Evolutionary conservation across 2,888 invertebrate genomes (phyloP), one percentile per base, ranked within the genome.

Genomic region (Xiphydria camelus): DNA sequence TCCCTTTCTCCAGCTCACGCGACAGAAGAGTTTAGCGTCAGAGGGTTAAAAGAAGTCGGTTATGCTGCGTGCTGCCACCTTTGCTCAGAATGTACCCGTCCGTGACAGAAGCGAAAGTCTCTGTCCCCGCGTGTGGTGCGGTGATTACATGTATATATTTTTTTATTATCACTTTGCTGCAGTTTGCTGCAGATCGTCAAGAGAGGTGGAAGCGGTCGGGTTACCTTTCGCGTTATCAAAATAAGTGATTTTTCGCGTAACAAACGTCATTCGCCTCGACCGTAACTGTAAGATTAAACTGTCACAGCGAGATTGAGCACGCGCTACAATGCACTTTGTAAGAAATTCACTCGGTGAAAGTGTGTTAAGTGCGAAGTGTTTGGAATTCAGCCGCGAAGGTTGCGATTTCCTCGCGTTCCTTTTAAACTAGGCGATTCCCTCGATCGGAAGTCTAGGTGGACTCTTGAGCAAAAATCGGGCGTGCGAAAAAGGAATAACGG

Each of bases 271-370:
- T n/a, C n/a, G n/a, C n/a, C n/a, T n/a, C n/a, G n/a, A n/a, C n/a
- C n/a, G n/a, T n/a, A n/a, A n/a, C 15, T 51, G 54, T 60, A 41
- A 57, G 58, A 59, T 59, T 59, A 59, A 49, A 47, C 34, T 12
- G 15, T 9, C 37, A 23, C 22, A 6, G 15, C 14, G 12, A 15
- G 7, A 14, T 23, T 14, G 26, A 18, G 15, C 22, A 33, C 33
- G 42, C 21, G 45, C 37, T 40, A 52, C 45, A 51, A 55, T 57
- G 59, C 54, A 45, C 41, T 41, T 38, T 36, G 42, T 37, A 40
- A 55, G 46, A 61, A 56, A 51, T 46, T 42, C 49, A 32, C 45
- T 49, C 29, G 55, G 66, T 63, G 64, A 63, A 65, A 63, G 64
- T 63, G 45, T 42, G 33, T 31, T 40, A 46, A 37, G 41, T 49